phyloP scores from a whole-genome alignment of 2,797 vertebrate species.

The Selene dorsalis region DNA sequence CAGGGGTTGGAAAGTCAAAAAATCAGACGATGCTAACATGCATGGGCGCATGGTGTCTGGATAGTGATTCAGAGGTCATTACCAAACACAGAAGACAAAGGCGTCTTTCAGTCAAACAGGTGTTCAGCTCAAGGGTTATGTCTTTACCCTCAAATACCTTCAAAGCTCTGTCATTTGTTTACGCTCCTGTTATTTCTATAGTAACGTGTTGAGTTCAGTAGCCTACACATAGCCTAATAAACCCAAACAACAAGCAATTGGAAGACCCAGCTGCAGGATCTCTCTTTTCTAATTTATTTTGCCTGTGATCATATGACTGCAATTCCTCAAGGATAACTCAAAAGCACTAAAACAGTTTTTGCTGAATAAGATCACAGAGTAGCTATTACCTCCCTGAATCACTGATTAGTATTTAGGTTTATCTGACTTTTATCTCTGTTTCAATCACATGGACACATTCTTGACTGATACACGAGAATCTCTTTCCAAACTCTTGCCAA shows the following conservation, averaged over 20 bases:
- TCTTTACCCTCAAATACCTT: conserved; percentile 38
- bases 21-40: conserved; percentile 39
- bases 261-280: too few species aligned
- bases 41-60: conserved; percentile 68
- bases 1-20: conserved; percentile 37
- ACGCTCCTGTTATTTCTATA: conserved; percentile 20
- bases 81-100: conserved; percentile 80
- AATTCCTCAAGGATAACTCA: not conserved
- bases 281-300: not conserved
- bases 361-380: not conserved
- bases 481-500: too few species aligned
- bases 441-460: not conserved
- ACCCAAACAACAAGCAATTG: conserved; percentile 1
- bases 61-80: conserved; percentile 83
- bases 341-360: not conserved
- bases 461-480: conserved; percentile 9
- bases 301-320: not conserved
- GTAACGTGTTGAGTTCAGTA: not conserved
- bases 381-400: not conserved
- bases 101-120: conserved; percentile 78
- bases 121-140: conserved; percentile 60
- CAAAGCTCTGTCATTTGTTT: conserved; percentile 47
- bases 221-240: not conserved
- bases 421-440: not conserved
- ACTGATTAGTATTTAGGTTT: not conserved